These are phyloP conservation scores for Bombus confusus DNA, from an alignment of 1,140 invertebrate genomes.

Conservation along the genomic window DNA sequence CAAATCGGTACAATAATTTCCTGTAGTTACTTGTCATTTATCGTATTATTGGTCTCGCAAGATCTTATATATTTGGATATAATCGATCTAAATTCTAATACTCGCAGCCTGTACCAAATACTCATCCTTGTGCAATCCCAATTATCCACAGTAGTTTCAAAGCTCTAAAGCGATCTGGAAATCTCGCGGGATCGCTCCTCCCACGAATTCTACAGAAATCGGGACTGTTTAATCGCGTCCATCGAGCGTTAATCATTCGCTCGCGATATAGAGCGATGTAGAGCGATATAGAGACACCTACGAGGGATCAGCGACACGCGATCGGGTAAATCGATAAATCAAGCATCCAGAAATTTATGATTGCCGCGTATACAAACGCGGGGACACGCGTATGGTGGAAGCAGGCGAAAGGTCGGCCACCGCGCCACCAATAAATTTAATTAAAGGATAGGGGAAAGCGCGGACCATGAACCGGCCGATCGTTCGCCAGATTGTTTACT, in stretches of 20 bases:
- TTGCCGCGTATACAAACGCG: slow-evolving; percentile 1
- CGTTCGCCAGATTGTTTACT: neutral
- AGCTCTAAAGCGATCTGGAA: neutral
- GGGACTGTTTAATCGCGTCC: neutral
- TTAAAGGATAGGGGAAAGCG: slow-evolving; percentile 59
- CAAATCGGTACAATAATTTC: too few relatives aligned
- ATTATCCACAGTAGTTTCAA: neutral
- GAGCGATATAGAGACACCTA: slow-evolving; percentile 20
- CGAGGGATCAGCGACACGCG: neutral
- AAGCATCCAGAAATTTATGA: slow-evolving; percentile 46
- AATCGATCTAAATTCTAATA: too few relatives aligned
- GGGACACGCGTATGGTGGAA: neutral
- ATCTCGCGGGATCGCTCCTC: neutral
- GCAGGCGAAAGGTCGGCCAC: slow-evolving; percentile 30
- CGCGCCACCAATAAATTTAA: slow-evolving; percentile 63
- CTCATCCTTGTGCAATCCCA: neutral
- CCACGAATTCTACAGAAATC: neutral
- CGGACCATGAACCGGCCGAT: neutral
- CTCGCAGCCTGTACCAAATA: too few relatives aligned
- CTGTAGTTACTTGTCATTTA: too few relatives aligned
- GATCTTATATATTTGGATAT: too few relatives aligned
- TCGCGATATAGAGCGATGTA: neutral
- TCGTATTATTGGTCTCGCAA: too few relatives aligned
- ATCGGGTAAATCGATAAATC: slow-evolving; percentile 40
- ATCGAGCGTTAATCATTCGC: slow-evolving; percentile 24